phyloP scores from a whole-genome alignment of 2,113 vertebrate species.

The Cephalopterus ornatus region DNA sequence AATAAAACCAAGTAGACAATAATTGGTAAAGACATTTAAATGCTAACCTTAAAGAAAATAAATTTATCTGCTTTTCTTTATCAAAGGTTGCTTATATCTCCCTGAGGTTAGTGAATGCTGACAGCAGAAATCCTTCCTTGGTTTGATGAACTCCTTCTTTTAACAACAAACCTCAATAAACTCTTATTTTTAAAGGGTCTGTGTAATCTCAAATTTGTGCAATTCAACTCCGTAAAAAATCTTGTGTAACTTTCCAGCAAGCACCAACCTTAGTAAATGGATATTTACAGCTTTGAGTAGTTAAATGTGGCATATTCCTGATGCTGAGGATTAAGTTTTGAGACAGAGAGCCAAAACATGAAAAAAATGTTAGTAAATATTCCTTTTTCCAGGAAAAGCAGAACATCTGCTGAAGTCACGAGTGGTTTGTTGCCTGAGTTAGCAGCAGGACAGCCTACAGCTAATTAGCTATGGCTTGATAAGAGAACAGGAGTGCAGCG shows the following conservation, averaged over 20 bases:
- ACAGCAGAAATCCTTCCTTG: not conserved
- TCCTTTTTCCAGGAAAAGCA: constrained; percentile 31
- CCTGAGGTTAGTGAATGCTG: not conserved
- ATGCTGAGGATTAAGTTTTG: not conserved
- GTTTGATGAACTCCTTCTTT: not conserved
- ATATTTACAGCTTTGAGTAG: not conserved
- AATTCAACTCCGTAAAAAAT: not conserved
- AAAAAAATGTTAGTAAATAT: not conserved
- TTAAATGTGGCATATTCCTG: not conserved
- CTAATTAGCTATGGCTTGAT: constrained; percentile 16
- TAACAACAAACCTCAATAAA: not conserved
- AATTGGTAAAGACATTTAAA: not conserved
- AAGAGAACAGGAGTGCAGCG: not conserved
- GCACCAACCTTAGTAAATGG: not conserved
- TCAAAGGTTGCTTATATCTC: not conserved
- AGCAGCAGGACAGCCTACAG: constrained; percentile 50
- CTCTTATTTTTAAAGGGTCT: not conserved
- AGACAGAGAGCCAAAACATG: not conserved
- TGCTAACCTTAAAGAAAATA: not conserved
- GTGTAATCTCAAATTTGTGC: not conserved
- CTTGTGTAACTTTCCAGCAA: not conserved
- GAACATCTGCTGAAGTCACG: constrained; percentile 52
- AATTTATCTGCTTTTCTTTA: not conserved
- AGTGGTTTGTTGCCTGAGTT: constrained; percentile 53
- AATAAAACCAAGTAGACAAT: not conserved